Evolutionary conservation across 2,113 vertebrate species (phyloP), one percentile per base, ranked within the genome.

Genomic region (Gallinago jamesoni): DNA sequence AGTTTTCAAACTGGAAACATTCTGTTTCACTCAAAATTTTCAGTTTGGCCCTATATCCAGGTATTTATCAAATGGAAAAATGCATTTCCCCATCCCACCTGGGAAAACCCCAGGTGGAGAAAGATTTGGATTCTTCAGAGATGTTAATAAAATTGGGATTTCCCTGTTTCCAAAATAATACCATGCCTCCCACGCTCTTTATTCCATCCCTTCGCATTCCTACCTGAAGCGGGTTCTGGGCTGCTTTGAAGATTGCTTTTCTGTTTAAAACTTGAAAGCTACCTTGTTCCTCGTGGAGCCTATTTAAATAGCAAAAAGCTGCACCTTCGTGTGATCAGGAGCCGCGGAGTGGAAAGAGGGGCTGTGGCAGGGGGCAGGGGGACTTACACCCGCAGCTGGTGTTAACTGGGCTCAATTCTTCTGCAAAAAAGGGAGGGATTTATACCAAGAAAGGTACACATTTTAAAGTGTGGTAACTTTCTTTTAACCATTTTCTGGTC

Each of bases 161-260:
- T 96, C 96, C 95, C 96, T 96, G 95, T 97, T 96, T 97, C 95
- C 96, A 96, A 96, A 96, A 97, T 78, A 96, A 96, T 95, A 95
- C 88, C 92, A 53, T 87, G 48, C 96, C 96, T 93, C 94, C 96
- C 90, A 97, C 95, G 20, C 88, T 78, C 88, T 90, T 93, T 96
- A 89, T 92, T 96, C 90, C 56, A 92, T 90, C 43, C 75, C 57
- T 89, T 87, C 77, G 0, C 92, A 90, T 95, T 96, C 95, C 73
- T 92, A 96, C 66, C 86, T 75, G 73, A 86, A 97, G 80, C 92
- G 79, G 91, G 57, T 95, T 94, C 67, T 89, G 93, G 79, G 86
- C 43, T 92, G 76, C 95, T 97, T 97, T 97, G 96, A 97, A 96
- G 94, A 79, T 79, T 90, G 64, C 88, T 78, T 90, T 93, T 96